Evolutionary conservation across 2,113 vertebrate species (phyloP).

Genomic region (Varanus komodoensis): DNA sequence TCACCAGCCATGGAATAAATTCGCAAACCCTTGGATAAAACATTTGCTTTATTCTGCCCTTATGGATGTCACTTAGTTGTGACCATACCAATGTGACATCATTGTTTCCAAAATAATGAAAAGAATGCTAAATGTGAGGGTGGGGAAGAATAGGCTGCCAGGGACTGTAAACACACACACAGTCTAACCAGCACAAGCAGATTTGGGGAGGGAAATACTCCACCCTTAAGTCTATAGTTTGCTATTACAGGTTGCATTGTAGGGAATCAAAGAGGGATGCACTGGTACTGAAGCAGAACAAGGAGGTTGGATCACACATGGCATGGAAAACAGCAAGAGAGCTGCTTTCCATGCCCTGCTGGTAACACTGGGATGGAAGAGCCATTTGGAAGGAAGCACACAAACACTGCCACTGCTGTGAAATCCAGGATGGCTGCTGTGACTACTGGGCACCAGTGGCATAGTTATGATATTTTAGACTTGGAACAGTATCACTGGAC

Average conservation of each 20-base stretch:
- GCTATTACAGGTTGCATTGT: not conserved
- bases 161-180: not conserved
- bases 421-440: not conserved
- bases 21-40: not conserved
- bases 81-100: not conserved
- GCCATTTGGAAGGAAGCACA: not conserved
- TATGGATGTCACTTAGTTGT: conserved; percentile 26
- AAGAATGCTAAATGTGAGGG: not conserved
- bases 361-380: not conserved
- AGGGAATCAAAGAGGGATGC: not conserved
- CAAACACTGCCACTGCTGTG: not conserved
- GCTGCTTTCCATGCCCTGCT: not conserved
- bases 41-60: conserved; percentile 8
- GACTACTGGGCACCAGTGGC: not conserved
- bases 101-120: conserved; percentile 41
- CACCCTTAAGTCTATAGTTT: not conserved
- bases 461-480: too few species aligned
- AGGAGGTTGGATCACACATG: not conserved
- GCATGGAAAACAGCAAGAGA: not conserved
- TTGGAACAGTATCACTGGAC: too few species aligned
- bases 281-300: not conserved
- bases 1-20: conserved; percentile 4
- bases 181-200: not conserved
- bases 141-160: not conserved
- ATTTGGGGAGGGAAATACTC: not conserved